Evolutionary conservation across 2,888 invertebrate genomes (phyloP).

Genomic region (Phytoseiulus persimilis): DNA sequence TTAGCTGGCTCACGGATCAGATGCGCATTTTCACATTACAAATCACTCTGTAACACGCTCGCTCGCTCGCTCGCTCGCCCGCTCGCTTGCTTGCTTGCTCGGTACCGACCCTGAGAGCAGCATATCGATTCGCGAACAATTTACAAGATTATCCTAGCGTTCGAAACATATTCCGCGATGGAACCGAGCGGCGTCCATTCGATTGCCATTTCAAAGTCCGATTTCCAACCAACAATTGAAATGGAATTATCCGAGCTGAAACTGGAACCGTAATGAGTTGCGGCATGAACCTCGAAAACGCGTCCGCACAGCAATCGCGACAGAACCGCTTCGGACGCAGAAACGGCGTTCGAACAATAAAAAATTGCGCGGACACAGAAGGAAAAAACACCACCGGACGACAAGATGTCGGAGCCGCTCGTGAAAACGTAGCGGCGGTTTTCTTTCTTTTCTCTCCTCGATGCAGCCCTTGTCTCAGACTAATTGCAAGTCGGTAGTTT

Average conservation of each 20-base stretch:
- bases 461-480: not conserved
- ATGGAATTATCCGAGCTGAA: not conserved
- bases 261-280: not conserved
- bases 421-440: not conserved
- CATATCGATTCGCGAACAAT: not conserved
- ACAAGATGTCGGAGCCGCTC: not conserved
- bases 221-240: not conserved
- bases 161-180: not conserved
- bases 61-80: not conserved
- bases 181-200: not conserved
- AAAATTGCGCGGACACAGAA: not conserved
- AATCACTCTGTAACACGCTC: not conserved
- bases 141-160: not conserved
- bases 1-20: not conserved
- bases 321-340: not conserved
- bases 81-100: not conserved
- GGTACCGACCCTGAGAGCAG: not conserved
- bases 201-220: not conserved
- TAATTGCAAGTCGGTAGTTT: not conserved
- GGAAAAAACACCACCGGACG: not conserved
- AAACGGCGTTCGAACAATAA: too few relatives aligned
- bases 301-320: not conserved
- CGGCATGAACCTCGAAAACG: not conserved
- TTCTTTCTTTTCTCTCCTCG: not conserved
- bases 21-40: constrained; percentile 5